Evolutionary conservation across 2,888 invertebrate genomes (phyloP), one percentile per base, ranked within the genome.

Genomic region (Eupithecia inturbata): DNA sequence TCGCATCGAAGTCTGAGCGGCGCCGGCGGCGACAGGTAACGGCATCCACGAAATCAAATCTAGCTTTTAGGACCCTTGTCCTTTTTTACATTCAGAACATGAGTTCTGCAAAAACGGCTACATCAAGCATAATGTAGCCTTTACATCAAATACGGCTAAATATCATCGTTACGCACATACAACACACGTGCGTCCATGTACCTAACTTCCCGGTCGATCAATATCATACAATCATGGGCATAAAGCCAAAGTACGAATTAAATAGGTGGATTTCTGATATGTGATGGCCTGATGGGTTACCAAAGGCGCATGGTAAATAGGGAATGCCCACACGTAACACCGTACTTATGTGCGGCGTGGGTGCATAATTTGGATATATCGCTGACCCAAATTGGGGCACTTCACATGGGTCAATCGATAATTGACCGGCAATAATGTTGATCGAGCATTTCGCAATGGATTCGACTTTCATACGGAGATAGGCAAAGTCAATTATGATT

Each of bases 351-450:
- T 67, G 31, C 63, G 57, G 64, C 70, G 78, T 79, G 78, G 80
- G 79, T 76, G 79, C 74, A 76, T 74, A 76, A 77, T 77, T 77
- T 78, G 76, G 74, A 77, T 73, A 77, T 72, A 79, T 76, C 76
- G 76, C 72, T 76, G 77, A 69, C 67, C 70, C 66, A 71, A 80
- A 79, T 78, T 79, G 77, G 76, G 71, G 71, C 77, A 67, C 67
- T 70, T 71, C 71, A 74, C 77, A 74, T 73, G 74, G 80, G 79
- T 80, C 77, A 80, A 79, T 74, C 77, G 64, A 75, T 79, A 79
- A 78, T 80, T 80, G 79, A 80, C 77, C 79, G 60, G 66, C 53
- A 75, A 75, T 72, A n/a, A 62, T 74, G 73, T 76, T 77, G 70
- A 74, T 66, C 41, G 63, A 70, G 49, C 68, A 62, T 71, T 76